Conservation (phyloP, 2,797 vertebrate species). For the Pseudochirops cupreus region DNA sequence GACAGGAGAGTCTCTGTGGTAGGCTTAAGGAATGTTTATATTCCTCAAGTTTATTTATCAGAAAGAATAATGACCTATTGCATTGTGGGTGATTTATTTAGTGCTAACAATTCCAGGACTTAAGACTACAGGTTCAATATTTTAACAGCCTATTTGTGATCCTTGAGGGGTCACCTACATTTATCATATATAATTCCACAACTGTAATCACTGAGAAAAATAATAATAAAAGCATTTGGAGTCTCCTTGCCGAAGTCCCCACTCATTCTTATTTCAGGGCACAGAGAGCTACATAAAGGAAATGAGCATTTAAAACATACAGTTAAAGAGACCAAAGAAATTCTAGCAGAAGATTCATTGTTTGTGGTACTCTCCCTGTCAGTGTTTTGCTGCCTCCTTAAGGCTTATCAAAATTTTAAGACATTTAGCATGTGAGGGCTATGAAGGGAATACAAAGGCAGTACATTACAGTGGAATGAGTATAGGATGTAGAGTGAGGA, state of each 20-base stretch:
- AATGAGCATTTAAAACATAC: not conserved
- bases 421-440: not conserved
- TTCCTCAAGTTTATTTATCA: slow-evolving; percentile 46
- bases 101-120: slow-evolving; percentile 50
- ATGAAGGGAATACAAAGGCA: not conserved
- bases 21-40: slow-evolving; percentile 24
- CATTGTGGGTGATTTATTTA: slow-evolving; percentile 8
- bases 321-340: not conserved
- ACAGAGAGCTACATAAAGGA: not conserved
- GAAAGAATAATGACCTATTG: not conserved
- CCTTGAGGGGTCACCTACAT: slow-evolving; percentile 1
- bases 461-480: not conserved
- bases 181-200: not conserved
- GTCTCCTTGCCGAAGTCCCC: not conserved
- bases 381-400: not conserved
- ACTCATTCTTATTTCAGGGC: slow-evolving; percentile 23
- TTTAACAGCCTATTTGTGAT: slow-evolving; percentile 64
- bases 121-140: slow-evolving; percentile 39
- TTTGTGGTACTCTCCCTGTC: not conserved
- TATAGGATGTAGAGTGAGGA: not conserved
- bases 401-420: not conserved
- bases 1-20: not conserved
- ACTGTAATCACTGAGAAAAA: not conserved
- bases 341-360: not conserved
- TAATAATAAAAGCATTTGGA: not conserved